A percentile compares a stretch with the other conserved stretches of the same genome.
Conservation (phyloP, 1,140 invertebrate species). For the Ceratina calcarata region DNA sequence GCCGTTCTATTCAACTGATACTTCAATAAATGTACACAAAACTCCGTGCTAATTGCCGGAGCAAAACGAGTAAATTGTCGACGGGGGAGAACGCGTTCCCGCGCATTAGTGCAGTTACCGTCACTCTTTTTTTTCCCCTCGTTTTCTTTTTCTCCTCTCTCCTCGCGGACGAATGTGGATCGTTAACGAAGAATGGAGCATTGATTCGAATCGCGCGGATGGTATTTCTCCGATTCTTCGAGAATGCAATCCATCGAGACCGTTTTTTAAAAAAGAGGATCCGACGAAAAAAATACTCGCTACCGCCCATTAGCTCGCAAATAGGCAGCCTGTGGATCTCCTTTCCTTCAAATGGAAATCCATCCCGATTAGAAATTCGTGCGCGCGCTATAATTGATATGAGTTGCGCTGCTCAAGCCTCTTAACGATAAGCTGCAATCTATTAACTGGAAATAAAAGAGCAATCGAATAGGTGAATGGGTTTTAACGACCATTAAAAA, state of each 20-base stretch:
- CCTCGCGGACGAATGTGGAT: constrained; percentile 3
- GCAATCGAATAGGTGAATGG: not conserved
- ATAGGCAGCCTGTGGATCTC: not conserved
- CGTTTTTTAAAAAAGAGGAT: not conserved
- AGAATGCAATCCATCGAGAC: not conserved
- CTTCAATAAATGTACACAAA: constrained; percentile 32
- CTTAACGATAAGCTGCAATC: not conserved
- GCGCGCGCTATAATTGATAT: not conserved
- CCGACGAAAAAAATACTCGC: not conserved
- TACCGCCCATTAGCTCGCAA: not conserved
- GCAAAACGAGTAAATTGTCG: constrained; percentile 24
- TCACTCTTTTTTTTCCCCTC: not conserved
- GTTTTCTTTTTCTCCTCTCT: not conserved
- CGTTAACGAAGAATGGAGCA: constrained; percentile 23
- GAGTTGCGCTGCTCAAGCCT: not conserved
- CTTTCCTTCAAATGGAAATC: not conserved
- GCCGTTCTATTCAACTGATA: constrained; percentile 16
- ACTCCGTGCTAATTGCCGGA: constrained; percentile 48
- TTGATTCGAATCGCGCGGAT: constrained; percentile 13
- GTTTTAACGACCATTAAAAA: not conserved
- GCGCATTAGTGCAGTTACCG: constrained; percentile 7
- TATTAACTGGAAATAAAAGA: not conserved
- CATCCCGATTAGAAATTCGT: not conserved
- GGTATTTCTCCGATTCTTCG: not conserved
- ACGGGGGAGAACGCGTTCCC: not conserved